Percentiles rank a stretch among this genome's conserved stretches.
Evolutionary conservation across 1,140 invertebrate species (phyloP).

Genomic region (Chironomus striatipennis): DNA sequence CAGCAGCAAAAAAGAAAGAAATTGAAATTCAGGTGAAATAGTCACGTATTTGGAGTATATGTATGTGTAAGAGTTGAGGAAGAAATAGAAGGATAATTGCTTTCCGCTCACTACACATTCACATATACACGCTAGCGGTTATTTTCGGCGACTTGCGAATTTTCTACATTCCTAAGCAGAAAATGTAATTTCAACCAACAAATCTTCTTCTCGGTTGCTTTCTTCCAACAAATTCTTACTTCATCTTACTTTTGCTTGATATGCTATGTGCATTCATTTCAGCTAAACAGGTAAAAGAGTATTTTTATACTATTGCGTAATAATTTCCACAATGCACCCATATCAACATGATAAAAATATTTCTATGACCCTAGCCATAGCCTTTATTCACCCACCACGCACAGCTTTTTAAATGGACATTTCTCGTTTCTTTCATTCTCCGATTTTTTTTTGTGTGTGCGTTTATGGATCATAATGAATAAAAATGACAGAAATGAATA

Average conservation of each 20-base stretch:
- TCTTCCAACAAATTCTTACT: no score
- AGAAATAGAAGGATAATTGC: background rate
- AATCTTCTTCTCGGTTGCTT: no score
- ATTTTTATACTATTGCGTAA: no score
- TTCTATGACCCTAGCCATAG: no score
- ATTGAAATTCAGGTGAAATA: constrained; percentile 24
- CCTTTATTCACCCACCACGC: background rate
- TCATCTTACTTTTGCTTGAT: no score
- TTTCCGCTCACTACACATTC: background rate
- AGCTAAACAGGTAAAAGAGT: no score
- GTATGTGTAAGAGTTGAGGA: background rate
- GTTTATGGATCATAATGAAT: background rate
- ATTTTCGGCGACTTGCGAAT: background rate
- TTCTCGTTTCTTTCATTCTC: background rate
- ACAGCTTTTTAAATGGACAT: background rate
- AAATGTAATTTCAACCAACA: background rate
- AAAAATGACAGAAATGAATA: background rate
- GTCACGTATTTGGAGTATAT: constrained; percentile 12
- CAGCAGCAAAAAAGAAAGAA: constrained; percentile 1
- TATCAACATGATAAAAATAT: no score
- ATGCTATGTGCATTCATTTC: no score
- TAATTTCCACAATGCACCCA: no score
- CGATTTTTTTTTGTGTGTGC: background rate
- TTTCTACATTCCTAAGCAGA: constrained; percentile 6
- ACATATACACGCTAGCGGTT: background rate